Base-by-base conservation (phyloP, 2,113 vertebrate species). In the Brachyhypopomus gauderio region DNA sequence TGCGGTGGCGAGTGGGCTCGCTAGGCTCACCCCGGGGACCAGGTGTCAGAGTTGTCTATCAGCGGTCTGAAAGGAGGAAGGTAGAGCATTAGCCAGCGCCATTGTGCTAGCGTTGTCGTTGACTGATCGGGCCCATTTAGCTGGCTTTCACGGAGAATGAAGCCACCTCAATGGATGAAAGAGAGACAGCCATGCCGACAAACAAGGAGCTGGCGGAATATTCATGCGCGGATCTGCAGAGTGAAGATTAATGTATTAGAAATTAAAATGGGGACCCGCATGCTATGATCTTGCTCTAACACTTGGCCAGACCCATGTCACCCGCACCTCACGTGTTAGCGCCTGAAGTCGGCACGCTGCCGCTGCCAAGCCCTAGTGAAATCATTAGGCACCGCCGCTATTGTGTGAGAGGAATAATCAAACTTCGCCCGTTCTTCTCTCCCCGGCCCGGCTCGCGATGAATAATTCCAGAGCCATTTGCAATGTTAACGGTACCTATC, bases 221-320 rank as follows among this genome's bases (percentile, higher is more conserved):
- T 99, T 99, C 98, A 99, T 99, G 96, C 76, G 95, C 95, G 95
- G 96, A 97, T 97, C 97, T 99, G 97, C 87, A 93, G 95, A 93
- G 94, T 93, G 94, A 97, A 99, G 98, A 99, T 99, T 99, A 99
- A 99, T 99, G 97, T 96, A 98, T 98, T 98, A 98, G 96, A 99
- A 99, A 98, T 99, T 99, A 98, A 99, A 99, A 98, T 98, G 95
- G 96, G 96, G 77, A 94, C 95, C 92, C 91, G 95, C 94, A 95
- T 95, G 95, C 96, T 83, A 94, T 97, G 98, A 98, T 98, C 97
- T 98, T 97, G 95, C 97, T 96, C 95, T 98, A 98, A 98, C 97
- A 99, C 96, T 99, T 98, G 98, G 97, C 96, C 97, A 97, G 97
- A 98, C 96, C 96, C 94, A 94, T 97, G 96, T 98, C 97, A 99